phyloP scores from a whole-genome alignment of 2,888 invertebrate genomes.

The Oligia strigilis region DNA sequence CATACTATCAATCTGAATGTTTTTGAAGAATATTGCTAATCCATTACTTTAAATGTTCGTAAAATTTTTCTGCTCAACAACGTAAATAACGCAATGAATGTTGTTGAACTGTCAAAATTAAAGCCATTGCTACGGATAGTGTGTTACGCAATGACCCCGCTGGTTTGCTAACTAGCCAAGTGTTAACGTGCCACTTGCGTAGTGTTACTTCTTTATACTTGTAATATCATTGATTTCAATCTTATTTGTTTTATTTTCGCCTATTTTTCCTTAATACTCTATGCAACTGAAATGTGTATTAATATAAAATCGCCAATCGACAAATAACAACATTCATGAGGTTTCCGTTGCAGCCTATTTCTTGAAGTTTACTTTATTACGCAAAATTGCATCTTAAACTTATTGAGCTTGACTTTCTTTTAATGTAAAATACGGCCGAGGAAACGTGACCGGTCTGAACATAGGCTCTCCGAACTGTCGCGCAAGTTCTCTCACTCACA shows the following conservation, averaged over 20 bases:
- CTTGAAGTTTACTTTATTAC: background rate
- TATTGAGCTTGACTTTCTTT: slow-evolving; percentile 25
- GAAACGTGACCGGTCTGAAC: background rate
- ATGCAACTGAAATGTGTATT: slow-evolving; percentile 10
- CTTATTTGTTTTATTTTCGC: background rate
- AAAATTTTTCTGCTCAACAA: background rate
- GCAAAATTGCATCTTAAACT: slow-evolving; percentile 21
- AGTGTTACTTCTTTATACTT: background rate
- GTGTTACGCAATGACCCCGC: no score
- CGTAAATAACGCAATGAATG: background rate
- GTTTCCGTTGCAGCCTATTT: slow-evolving; percentile 23
- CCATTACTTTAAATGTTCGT: background rate
- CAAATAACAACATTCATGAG: slow-evolving; percentile 13
- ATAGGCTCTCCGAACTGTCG: background rate
- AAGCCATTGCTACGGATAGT: background rate
- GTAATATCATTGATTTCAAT: background rate
- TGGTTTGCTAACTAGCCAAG: background rate
- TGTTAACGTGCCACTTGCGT: background rate
- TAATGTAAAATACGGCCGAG: background rate
- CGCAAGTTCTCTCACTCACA: background rate
- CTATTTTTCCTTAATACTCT: slow-evolving; percentile 1
- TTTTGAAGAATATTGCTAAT: background rate
- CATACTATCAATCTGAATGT: background rate
- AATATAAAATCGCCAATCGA: slow-evolving; percentile 1
- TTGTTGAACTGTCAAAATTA: background rate